Evolutionary conservation across 2,888 invertebrate genomes (phyloP), one percentile per base, ranked within the genome.

Genomic region (Leucophenga montana): DNA sequence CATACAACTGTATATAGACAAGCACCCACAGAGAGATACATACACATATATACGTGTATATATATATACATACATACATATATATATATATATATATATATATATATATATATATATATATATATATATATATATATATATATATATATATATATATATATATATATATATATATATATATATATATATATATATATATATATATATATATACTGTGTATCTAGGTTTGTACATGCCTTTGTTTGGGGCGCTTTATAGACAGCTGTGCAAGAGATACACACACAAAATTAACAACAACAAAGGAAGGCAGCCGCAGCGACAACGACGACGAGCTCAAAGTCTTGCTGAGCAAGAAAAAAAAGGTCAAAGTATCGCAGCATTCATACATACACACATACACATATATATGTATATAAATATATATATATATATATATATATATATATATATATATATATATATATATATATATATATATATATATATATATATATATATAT

Each of bases 341-440:
- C 50, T 33, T 61, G 33, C 44, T 8, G 39, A 67, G 18, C 56
- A 67, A 71, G 71, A 39, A 9, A 39, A 62, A 18, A 62, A 22
- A 44, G 39, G 39, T 46, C 62, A 62, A 62, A 62, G 44, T 46
- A 46, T 46, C 46, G 39, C 22, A 22, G 39, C 18, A 46, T 62
- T 68, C 67, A 73, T 62, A 66, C 71, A 75, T 70, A 61, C 39
- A 39, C 54, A n/a, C n/a, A n/a, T n/a, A 54, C 20, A 57, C 48
- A 64, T 59, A 44, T 64, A 44, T 48, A 46, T 54, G n/a, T 39
- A 70, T 39, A 48, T 33, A 72, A 33, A 13, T 18, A 69, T 62
- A 69, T 61, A 65, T 78, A 74, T 69, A 62, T 76, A 64, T 48
- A 64, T 74, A 76, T 78, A n/a, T n/a, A n/a, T n/a, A n/a, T n/a